phyloP scores from a whole-genome alignment of 2,888 invertebrate genomes.

The Acrobasis repandana region DNA sequence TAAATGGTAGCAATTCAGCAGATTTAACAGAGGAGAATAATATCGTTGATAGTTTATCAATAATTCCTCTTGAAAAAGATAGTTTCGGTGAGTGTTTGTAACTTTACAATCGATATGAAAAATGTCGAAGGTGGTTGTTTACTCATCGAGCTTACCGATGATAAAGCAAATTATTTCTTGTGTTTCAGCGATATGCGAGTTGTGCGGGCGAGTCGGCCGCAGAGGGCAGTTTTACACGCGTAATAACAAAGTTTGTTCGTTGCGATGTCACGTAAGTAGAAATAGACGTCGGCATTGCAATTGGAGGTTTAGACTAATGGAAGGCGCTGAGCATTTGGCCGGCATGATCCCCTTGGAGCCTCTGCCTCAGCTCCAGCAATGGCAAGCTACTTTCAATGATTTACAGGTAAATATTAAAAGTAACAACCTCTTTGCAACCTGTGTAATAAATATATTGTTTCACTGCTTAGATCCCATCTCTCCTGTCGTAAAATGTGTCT shows the following conservation, averaged over 20 bases:
- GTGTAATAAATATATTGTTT: too few species aligned
- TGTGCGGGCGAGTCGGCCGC: slow-evolving; percentile 71
- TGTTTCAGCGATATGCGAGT: slow-evolving; percentile 71
- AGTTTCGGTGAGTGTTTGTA: slow-evolving; percentile 88
- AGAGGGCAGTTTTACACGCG: slow-evolving; percentile 66
- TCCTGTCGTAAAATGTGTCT: too few species aligned
- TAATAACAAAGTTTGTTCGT: slow-evolving; percentile 71
- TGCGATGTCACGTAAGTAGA: slow-evolving; percentile 63
- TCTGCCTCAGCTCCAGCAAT: slow-evolving; percentile 73
- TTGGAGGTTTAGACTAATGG: slow-evolving; percentile 75
- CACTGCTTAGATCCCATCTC: too few species aligned
- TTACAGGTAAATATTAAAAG: slow-evolving; percentile 53
- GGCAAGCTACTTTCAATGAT: slow-evolving; percentile 69
- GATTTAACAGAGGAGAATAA: slow-evolving; percentile 55
- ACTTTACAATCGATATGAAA: neutral
- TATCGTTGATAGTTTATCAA: slow-evolving; percentile 86
- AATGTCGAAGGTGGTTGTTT: slow-evolving; percentile 4
- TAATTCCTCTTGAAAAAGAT: slow-evolving; percentile 93
- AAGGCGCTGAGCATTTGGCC: slow-evolving; percentile 74
- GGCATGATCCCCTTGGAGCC: slow-evolving; percentile 78
- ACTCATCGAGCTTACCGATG: neutral
- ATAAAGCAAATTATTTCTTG: slow-evolving; percentile 23
- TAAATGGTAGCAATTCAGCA: slow-evolving; percentile 45
- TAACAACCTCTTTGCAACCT: neutral
- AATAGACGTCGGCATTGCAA: slow-evolving; percentile 54